Percentiles rank a stretch among this genome's conserved stretches.
These are phyloP conservation scores for Melipona quadrifasciata DNA, from an alignment of 1,140 invertebrate species.

Conservation along the genomic window DNA sequence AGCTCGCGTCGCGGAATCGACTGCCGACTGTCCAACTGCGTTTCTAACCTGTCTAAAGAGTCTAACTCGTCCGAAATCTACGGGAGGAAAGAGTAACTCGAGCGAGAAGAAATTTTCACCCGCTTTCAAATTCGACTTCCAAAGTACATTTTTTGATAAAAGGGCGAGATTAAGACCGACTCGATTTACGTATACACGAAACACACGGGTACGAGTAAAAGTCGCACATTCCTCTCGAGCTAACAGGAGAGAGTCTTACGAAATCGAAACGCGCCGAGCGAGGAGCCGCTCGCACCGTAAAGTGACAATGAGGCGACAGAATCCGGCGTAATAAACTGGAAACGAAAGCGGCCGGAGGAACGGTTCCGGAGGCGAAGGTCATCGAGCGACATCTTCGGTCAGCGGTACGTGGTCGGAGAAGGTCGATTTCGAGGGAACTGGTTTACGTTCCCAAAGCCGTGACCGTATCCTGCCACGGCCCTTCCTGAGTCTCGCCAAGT, in stretches of 20 bases:
- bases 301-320: slow-evolving; percentile 16
- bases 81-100: not conserved
- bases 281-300: not conserved
- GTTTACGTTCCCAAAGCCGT: slow-evolving; percentile 51
- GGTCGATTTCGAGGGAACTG: slow-evolving; percentile 37
- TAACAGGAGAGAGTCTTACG: not conserved
- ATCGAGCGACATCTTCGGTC: slow-evolving; percentile 19
- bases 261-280: not conserved
- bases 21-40: not conserved
- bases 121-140: not conserved
- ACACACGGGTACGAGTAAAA: not conserved
- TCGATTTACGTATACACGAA: not conserved
- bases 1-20: not conserved
- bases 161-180: not conserved
- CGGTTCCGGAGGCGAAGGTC: slow-evolving; percentile 33
- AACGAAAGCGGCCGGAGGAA: slow-evolving; percentile 13
- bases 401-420: not conserved
- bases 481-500: slow-evolving; percentile 2
- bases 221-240: not conserved
- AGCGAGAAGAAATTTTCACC: not conserved
- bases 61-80: not conserved
- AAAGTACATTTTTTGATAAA: not conserved
- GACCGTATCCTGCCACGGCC: not conserved
- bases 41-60: not conserved
- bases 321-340: slow-evolving; percentile 15